Conservation (phyloP, 2,888 invertebrate genomes). For the Dynastes maya region DNA sequence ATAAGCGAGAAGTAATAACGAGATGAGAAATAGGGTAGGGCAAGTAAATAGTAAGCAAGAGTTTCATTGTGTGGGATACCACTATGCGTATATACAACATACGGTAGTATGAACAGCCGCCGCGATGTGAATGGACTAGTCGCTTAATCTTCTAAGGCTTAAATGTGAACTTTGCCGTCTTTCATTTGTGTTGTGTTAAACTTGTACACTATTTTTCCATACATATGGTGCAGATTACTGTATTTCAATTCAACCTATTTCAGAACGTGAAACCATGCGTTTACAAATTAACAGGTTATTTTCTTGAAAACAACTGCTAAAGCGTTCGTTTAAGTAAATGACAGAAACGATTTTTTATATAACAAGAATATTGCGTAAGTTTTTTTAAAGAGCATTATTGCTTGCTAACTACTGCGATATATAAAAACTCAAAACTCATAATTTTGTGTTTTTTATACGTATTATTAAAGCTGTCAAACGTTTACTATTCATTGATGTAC, state of each 20-base stretch:
- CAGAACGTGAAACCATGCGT: slow-evolving; percentile 15
- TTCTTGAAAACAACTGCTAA: slow-evolving; percentile 7
- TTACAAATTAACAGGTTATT: not conserved
- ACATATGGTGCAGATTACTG: slow-evolving; percentile 4
- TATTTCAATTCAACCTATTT: not conserved
- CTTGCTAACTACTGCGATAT: slow-evolving; percentile 9
- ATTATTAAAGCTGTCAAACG: no score
- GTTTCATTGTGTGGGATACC: slow-evolving; percentile 36
- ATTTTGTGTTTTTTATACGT: no score
- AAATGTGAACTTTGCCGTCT: slow-evolving; percentile 19
- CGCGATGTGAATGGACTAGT: slow-evolving; percentile 42
- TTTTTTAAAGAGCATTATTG: not conserved
- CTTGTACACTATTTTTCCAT: slow-evolving; percentile 10
- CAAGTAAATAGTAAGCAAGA: slow-evolving; percentile 28
- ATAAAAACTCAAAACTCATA: no score
- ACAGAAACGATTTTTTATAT: slow-evolving; percentile 24
- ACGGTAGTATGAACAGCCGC: slow-evolving; percentile 34
- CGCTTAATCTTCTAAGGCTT: slow-evolving; percentile 23
- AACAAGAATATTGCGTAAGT: slow-evolving; percentile 24
- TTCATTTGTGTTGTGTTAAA: slow-evolving; percentile 20
- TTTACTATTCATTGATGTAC: no score
- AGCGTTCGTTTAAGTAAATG: not conserved
- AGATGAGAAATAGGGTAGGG: slow-evolving; percentile 42
- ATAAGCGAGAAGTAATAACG: not conserved
- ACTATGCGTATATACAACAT: slow-evolving; percentile 21